Evolutionary conservation across 2,888 invertebrate species (phyloP).

Genomic region (Microctonus hyperodae): DNA sequence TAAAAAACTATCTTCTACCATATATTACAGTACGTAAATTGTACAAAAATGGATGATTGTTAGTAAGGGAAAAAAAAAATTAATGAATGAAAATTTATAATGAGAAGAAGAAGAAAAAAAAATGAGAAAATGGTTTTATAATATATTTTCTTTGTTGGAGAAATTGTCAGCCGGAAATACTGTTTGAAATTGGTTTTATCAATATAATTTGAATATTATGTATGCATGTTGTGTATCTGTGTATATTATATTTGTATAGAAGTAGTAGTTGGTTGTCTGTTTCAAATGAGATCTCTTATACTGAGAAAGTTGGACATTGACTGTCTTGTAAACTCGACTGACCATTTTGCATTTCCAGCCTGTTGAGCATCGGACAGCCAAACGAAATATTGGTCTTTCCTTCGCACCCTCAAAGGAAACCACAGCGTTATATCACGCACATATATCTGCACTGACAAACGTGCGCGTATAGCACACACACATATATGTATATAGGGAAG

Average conservation of each 20-base stretch:
- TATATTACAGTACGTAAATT: background rate
- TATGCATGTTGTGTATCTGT: too few species aligned
- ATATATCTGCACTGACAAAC: slow-evolving; percentile 35
- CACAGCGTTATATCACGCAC: slow-evolving; percentile 42
- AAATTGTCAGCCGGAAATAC: slow-evolving; percentile 22
- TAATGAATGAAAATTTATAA: background rate
- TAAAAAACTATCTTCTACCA: background rate
- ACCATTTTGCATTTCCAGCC: slow-evolving; percentile 56
- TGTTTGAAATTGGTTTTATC: slow-evolving; percentile 22
- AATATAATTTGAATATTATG: too few species aligned
- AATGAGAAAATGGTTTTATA: slow-evolving; percentile 6
- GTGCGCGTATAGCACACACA: background rate
- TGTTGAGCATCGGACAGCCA: slow-evolving; percentile 48
- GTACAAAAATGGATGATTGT: background rate
- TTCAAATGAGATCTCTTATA: background rate
- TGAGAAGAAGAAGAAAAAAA: background rate
- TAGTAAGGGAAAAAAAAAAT: background rate
- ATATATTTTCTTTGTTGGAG: slow-evolving; percentile 27
- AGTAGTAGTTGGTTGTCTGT: background rate
- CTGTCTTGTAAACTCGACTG: slow-evolving; percentile 38
- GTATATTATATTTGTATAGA: background rate
- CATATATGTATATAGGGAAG: background rate
- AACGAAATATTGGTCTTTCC: slow-evolving; percentile 33
- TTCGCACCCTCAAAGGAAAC: slow-evolving; percentile 58
- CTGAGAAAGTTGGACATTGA: background rate